Evolutionary conservation across 1,140 invertebrate genomes (phyloP).

Genomic region (Probaryconus sp.): DNA sequence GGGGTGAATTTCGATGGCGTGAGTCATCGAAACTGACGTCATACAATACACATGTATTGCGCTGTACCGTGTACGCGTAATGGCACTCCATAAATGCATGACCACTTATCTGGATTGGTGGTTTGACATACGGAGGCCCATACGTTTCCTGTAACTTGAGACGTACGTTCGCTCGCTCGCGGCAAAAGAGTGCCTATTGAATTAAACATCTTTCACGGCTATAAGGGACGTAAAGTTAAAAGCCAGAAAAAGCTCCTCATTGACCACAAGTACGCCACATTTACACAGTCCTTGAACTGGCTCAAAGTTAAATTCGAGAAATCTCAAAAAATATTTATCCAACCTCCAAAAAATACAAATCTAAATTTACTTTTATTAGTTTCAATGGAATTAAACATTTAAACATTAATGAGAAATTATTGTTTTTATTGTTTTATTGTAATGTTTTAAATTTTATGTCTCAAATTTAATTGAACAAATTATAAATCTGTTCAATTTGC

Average conservation of each 20-base stretch:
- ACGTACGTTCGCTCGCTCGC: conserved; percentile 30
- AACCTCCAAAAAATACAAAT: no score
- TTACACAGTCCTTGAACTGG: background rate
- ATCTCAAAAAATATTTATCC: no score
- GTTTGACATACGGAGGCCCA: conserved; percentile 67
- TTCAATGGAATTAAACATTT: no score
- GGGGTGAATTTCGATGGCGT: no score
- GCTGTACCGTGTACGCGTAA: conserved; percentile 30
- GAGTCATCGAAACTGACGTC: conserved; percentile 40
- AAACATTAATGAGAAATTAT: no score
- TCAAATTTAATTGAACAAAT: no score
- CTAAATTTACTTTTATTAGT: no score
- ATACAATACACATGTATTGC: conserved; percentile 58
- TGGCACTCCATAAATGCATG: conserved; percentile 77
- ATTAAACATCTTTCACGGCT: conserved; percentile 73
- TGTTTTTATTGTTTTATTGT: no score
- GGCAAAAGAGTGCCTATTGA: conserved; percentile 68
- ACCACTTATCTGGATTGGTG: conserved; percentile 78
- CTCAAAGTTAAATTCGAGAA: no score
- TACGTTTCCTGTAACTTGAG: conserved; percentile 66
- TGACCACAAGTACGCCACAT: conserved; percentile 14
- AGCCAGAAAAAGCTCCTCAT: conserved; percentile 60
- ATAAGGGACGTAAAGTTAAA: conserved; percentile 65
- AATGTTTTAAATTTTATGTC: no score
- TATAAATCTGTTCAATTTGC: no score